phyloP scores from a whole-genome alignment of 2,888 invertebrate species.

The Limnephilus rhombicus region DNA sequence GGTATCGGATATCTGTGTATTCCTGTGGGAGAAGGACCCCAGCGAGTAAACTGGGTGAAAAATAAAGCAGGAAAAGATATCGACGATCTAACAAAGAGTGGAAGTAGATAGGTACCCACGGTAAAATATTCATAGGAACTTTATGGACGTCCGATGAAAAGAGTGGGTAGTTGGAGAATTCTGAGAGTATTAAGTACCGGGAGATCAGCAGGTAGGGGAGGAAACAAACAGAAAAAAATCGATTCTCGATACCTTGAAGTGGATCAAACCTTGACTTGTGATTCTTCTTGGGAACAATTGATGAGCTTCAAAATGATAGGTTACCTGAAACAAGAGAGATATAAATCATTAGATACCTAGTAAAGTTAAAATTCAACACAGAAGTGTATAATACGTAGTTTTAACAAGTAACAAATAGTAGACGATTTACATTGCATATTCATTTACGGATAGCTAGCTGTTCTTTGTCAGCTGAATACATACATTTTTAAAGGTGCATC shows the following conservation, averaged over 20 bases:
- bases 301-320: neutral
- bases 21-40: neutral
- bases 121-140: neutral
- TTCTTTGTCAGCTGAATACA: too few species aligned
- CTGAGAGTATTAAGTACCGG: neutral
- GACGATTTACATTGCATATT: too few species aligned
- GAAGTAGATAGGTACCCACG: neutral
- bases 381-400: too few species aligned
- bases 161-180: neutral
- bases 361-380: neutral
- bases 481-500: too few species aligned
- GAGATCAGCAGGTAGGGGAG: neutral
- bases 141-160: neutral
- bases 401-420: too few species aligned
- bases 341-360: neutral
- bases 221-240: neutral
- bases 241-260: neutral
- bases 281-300: neutral
- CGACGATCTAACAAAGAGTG: neutral
- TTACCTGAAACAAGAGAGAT: neutral
- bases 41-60: neutral
- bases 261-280: neutral
- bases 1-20: neutral
- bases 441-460: too few species aligned
- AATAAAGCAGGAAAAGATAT: neutral